Evolutionary conservation across 2,113 vertebrate genomes (phyloP).

Genomic region (Dipodomys merriami): DNA sequence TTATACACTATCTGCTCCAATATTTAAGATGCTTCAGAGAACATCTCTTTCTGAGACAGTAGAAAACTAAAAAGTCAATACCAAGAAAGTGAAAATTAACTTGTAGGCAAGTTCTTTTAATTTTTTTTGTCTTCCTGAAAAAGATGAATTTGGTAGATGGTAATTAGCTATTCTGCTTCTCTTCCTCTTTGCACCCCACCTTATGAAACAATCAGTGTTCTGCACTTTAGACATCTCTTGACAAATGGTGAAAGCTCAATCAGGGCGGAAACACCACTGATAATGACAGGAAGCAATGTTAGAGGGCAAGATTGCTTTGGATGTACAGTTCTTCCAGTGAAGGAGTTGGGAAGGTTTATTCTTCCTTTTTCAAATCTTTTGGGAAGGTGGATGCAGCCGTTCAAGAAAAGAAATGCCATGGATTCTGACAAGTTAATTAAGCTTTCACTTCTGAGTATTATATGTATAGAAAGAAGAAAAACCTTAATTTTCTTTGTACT

Average conservation of each 20-base stretch:
- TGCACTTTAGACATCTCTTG: constrained; percentile 68
- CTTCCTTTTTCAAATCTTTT: constrained; percentile 83
- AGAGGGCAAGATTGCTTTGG: constrained; percentile 78
- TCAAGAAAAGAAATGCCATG: constrained; percentile 87
- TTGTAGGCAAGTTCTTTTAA: constrained; percentile 63
- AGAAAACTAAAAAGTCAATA: constrained; percentile 67
- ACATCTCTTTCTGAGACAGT: constrained; percentile 59
- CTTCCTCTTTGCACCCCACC: constrained; percentile 19
- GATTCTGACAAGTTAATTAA: constrained; percentile 91
- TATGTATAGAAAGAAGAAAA: constrained; percentile 87
- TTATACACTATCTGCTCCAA: constrained; percentile 54
- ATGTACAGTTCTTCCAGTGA: constrained; percentile 75
- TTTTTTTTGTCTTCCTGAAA: constrained; percentile 67
- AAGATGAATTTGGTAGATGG: constrained; percentile 8
- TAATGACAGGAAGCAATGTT: constrained; percentile 78
- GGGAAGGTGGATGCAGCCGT: constrained; percentile 87
- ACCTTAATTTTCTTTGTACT: constrained; percentile 89
- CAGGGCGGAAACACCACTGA: constrained; percentile 72
- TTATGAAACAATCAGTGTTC: constrained; percentile 58
- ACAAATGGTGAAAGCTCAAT: constrained; percentile 77
- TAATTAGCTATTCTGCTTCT: constrained; percentile 54
- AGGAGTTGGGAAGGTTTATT: constrained; percentile 70
- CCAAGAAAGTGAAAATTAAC: constrained; percentile 76
- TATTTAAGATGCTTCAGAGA: constrained; percentile 69
- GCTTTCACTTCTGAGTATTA: constrained; percentile 90